Evolutionary conservation across 2,797 vertebrate genomes (phyloP).

Genomic region (Halcyon chelicuti): DNA sequence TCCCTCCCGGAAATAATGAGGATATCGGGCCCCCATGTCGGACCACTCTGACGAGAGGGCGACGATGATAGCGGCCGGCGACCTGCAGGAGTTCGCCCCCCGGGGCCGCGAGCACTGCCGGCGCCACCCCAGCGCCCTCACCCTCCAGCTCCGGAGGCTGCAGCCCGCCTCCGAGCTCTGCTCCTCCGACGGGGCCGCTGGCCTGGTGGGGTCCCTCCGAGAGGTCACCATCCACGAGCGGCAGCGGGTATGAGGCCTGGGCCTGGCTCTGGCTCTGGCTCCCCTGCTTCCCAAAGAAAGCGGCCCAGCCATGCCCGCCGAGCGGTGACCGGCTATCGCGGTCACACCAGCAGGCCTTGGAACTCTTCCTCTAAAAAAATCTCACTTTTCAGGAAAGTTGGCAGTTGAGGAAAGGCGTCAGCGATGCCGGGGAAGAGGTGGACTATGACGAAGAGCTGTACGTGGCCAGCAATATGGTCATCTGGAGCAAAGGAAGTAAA

Average conservation of each 20-base stretch:
- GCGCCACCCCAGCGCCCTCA: conserved; percentile 95
- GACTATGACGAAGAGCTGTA: conserved; percentile 97
- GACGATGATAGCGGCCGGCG: conserved; percentile 98
- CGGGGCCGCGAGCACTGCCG: conserved; percentile 97
- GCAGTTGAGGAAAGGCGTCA: conserved; percentile 90
- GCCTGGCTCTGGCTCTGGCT: not conserved
- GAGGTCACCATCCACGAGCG: conserved; percentile 95
- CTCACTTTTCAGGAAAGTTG: conserved; percentile 87
- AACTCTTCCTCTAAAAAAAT: not conserved
- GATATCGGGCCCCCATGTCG: conserved; percentile 99
- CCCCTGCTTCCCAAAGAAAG: not conserved
- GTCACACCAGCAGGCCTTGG: fast-evolving
- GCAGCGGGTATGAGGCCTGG: conserved; percentile 83
- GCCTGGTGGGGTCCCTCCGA: conserved; percentile 93
- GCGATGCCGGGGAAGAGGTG: conserved; percentile 83
- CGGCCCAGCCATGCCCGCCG: fast-evolving
- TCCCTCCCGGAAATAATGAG: conserved; percentile 93
- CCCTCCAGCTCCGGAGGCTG: conserved; percentile 95
- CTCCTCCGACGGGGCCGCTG: conserved; percentile 94
- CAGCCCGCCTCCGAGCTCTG: conserved; percentile 97
- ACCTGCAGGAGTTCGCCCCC: conserved; percentile 98
- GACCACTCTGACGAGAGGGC: conserved; percentile 98
- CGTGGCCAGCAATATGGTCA: conserved; percentile 91
- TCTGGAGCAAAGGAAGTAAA: conserved; percentile 95
- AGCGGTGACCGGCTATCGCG: too few species aligned